These are phyloP conservation scores for Aporophyla nigra DNA, from an alignment of 2,888 invertebrate genomes.

Conservation along the genomic window DNA sequence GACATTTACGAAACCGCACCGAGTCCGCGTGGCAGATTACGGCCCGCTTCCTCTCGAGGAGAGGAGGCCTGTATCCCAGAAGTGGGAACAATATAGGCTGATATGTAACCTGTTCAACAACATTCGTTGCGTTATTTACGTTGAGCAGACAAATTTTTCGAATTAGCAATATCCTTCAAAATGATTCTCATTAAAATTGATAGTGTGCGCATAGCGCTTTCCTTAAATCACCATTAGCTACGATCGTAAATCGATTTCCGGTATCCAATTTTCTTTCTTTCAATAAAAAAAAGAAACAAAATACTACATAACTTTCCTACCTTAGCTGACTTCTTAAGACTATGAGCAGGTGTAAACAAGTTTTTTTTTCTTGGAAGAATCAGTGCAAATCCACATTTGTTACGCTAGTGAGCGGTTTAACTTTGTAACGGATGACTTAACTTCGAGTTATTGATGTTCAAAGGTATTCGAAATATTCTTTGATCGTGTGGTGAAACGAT, in stretches of 20 bases:
- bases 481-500: conserved; percentile 10
- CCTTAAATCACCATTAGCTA: neutral
- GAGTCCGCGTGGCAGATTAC: too few relatives aligned
- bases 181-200: too few relatives aligned
- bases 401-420: conserved; percentile 60
- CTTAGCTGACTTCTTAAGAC: conserved; percentile 19
- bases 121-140: too few relatives aligned
- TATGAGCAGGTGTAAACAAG: conserved; percentile 10
- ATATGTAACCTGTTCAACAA: too few relatives aligned
- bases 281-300: too few relatives aligned
- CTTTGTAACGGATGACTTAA: conserved; percentile 56
- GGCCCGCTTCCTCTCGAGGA: too few relatives aligned
- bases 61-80: too few relatives aligned
- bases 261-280: neutral
- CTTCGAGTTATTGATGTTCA: conserved; percentile 27
- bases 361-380: conserved; percentile 48
- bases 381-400: conserved; percentile 68
- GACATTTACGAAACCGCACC: too few relatives aligned
- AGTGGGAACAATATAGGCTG: too few relatives aligned
- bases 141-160: too few relatives aligned
- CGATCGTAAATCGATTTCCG: neutral
- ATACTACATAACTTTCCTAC: conserved; percentile 24
- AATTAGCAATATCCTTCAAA: too few relatives aligned
- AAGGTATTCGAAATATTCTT: conserved; percentile 39
- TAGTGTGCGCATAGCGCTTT: too few relatives aligned